phyloP scores from a whole-genome alignment of 1,140 invertebrate species.

The honey bee (Apis mellifera) region DNA sequence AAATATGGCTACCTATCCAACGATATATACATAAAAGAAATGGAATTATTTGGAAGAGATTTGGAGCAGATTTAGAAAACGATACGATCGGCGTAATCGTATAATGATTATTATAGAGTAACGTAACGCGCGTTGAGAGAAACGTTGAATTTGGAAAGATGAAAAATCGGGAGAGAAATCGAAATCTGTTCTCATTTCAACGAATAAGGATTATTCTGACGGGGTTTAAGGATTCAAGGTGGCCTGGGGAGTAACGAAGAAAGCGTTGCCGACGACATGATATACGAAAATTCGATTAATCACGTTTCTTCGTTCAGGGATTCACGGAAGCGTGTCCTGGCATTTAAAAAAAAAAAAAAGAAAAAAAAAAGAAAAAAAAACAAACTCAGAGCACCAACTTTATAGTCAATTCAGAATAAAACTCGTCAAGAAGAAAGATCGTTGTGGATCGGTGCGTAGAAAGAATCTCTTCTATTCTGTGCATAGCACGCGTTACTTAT shows the following conservation, averaged over 20 bases:
- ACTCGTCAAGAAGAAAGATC: slow-evolving; percentile 24
- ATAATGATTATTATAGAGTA: background rate
- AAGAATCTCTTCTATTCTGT: slow-evolving; percentile 44
- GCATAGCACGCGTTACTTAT: slow-evolving; percentile 56
- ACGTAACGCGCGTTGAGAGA: background rate
- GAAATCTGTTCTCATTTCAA: background rate
- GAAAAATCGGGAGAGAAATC: background rate
- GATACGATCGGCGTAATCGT: background rate
- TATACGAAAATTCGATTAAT: background rate
- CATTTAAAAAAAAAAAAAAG: slow-evolving; percentile 19
- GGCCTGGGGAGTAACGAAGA: slow-evolving; percentile 9
- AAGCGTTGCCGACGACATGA: background rate
- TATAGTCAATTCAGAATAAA: slow-evolving; percentile 57
- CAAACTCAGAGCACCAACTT: slow-evolving; percentile 49
- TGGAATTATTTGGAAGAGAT: background rate
- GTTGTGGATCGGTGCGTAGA: slow-evolving; percentile 19
- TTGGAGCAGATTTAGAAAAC: background rate
- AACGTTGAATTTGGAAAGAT: background rate
- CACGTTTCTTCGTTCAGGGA: slow-evolving; percentile 6
- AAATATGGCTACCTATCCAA: slow-evolving; percentile 78
- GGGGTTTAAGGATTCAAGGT: background rate
- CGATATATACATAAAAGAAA: slow-evolving; percentile 74
- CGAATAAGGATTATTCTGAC: background rate
- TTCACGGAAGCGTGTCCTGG: slow-evolving; percentile 6
- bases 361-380: background rate